These are phyloP conservation scores for Melanostoma scalare DNA, from an alignment of 2,888 invertebrate species.

Conservation along the genomic window DNA sequence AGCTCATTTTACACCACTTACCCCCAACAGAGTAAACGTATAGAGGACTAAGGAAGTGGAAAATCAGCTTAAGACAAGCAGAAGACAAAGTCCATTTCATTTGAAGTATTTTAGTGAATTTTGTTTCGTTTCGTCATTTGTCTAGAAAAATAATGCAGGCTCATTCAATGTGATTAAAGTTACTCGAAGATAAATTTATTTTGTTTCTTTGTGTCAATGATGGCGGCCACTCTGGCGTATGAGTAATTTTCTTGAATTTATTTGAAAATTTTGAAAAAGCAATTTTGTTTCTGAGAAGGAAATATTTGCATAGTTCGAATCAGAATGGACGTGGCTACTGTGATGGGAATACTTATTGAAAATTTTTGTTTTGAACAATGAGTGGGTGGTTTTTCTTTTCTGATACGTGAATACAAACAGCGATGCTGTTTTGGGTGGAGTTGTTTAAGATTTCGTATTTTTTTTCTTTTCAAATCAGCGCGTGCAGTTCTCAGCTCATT, in stretches of 20 bases:
- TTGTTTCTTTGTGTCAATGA: conserved; percentile 4
- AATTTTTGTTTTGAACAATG: not conserved
- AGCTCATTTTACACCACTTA: too few relatives aligned
- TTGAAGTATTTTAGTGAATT: conserved; percentile 49
- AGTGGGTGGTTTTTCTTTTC: too few relatives aligned
- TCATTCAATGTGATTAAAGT: conserved; percentile 39
- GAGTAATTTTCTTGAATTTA: conserved; percentile 32
- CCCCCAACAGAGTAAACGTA: too few relatives aligned
- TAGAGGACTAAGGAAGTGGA: conserved; percentile 15
- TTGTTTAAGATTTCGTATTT: too few relatives aligned
- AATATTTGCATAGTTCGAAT: not conserved
- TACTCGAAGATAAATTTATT: conserved; percentile 13
- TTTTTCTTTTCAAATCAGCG: too few relatives aligned
- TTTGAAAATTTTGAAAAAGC: not conserved
- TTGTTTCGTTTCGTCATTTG: conserved; percentile 52
- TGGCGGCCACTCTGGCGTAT: conserved; percentile 47
- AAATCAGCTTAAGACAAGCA: conserved; percentile 21
- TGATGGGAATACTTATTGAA: not conserved
- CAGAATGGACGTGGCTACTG: conserved; percentile 4
- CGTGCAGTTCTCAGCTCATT: too few relatives aligned
- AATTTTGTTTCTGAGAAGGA: not conserved
- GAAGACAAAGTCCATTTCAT: conserved; percentile 46
- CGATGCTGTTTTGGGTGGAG: too few relatives aligned
- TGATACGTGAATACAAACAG: too few relatives aligned
- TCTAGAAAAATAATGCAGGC: conserved; percentile 29